These are phyloP conservation scores for Drosophila carrolli DNA, from an alignment of 1,140 invertebrate species.

Conservation along the genomic window DNA sequence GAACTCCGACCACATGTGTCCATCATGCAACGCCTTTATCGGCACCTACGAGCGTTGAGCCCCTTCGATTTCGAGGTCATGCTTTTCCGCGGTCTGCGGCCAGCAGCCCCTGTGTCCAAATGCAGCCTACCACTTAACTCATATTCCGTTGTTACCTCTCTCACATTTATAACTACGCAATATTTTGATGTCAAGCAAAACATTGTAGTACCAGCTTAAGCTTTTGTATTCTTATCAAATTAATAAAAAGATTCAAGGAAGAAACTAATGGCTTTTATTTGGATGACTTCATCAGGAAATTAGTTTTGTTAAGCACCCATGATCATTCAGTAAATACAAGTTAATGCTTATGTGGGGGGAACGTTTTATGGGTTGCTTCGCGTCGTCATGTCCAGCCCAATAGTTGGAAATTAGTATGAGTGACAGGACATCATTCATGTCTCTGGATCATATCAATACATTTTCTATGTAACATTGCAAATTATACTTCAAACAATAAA, in stretches of 20 bases:
- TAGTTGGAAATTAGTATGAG: not conserved
- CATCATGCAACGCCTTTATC: slow-evolving; percentile 87
- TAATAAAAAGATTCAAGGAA: slow-evolving; percentile 17
- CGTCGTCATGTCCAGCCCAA: not conserved
- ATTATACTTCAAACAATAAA: too few species aligned
- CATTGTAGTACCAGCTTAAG: slow-evolving; percentile 11
- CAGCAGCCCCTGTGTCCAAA: slow-evolving; percentile 12
- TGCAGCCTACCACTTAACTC: not conserved
- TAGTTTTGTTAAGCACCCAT: not conserved
- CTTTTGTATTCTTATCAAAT: slow-evolving; percentile 4
- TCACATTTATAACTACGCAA: slow-evolving; percentile 23
- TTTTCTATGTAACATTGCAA: too few species aligned
- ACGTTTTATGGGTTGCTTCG: not conserved
- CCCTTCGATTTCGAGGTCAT: not conserved
- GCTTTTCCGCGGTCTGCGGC: slow-evolving; percentile 9
- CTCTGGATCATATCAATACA: too few species aligned
- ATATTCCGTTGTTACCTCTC: not conserved
- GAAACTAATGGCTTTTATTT: not conserved
- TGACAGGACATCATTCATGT: slow-evolving; percentile 2
- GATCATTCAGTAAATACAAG: too few species aligned
- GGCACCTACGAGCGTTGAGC: slow-evolving; percentile 85
- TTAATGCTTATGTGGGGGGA: too few species aligned
- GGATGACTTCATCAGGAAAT: too few species aligned
- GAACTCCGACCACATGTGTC: slow-evolving; percentile 88
- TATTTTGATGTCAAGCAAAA: slow-evolving; percentile 38